Base-by-base conservation (phyloP, 2,113 vertebrate genomes). In the Baryphthengus martii region DNA sequence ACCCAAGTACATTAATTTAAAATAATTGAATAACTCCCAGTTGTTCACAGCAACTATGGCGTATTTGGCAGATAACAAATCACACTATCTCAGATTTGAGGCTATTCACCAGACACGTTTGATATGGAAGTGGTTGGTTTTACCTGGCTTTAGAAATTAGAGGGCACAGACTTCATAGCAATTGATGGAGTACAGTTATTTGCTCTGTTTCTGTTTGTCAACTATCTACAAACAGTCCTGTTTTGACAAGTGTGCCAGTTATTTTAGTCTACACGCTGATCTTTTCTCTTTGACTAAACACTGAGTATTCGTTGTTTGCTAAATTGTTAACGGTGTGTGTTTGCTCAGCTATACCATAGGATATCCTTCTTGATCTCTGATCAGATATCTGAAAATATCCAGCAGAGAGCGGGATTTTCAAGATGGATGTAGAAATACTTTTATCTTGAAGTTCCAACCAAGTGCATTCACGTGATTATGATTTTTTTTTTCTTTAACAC, bases 111-210 rank as follows among this genome's bases (percentile, higher is more conserved):
- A 74, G 74, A 14, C 26, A 50, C 21, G 67, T 71, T 95, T 53
- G 62, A n/a, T 37, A 33, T 29, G n/a, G 65, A 94, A 91, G 59
- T 58, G 63, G 21, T 62, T 84, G 55, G 17, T 26, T 90, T 96
- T 61, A 81, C 80, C 40, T 53, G 49, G 31, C n/a, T 89, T 89
- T 85, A 77, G 73, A 84, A 96, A 87, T 81, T 23, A 92, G 68
- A 74, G 49, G 31, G 42, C 33, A 71, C 25, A 96, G 86, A 49
- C 45, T 86, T 58, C 40, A 62, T 24, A 84, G 33, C 10, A 74
- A 74, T 42, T 29, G 18, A 31, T 25, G 42, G 14, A 26, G 13
- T 42, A 29, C n/a, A 11, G 15, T 40, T 91, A 72, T 53, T 76
- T 89, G 29, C 26, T 84, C 29, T 65, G 61, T 84, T 67, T 52